Conservation (phyloP, 2,888 invertebrate species). For the Chrysopilus asiliformis region DNA sequence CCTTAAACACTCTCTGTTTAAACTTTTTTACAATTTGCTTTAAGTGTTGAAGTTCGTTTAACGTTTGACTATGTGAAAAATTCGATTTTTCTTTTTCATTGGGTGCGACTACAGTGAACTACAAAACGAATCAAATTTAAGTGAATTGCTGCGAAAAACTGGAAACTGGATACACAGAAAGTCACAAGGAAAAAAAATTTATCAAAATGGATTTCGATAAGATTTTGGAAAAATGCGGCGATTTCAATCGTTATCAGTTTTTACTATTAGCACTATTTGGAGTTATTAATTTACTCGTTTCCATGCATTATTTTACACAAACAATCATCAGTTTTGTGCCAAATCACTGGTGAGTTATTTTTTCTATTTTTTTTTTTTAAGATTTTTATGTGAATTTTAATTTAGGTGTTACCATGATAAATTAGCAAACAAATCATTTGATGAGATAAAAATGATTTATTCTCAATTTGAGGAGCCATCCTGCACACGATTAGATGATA, state of each 20-base stretch:
- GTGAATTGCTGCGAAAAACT: too few relatives aligned
- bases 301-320: slow-evolving; percentile 46
- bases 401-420: slow-evolving; percentile 32
- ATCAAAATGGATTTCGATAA: slow-evolving; percentile 32
- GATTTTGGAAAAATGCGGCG: slow-evolving; percentile 40
- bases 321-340: slow-evolving; percentile 44
- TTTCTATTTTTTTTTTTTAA: slow-evolving; percentile 19
- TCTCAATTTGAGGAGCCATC: slow-evolving; percentile 28
- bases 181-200: too few relatives aligned
- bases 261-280: slow-evolving; percentile 40
- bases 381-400: neutral
- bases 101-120: too few relatives aligned
- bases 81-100: too few relatives aligned
- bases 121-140: too few relatives aligned
- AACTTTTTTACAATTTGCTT: too few relatives aligned
- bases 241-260: slow-evolving; percentile 40
- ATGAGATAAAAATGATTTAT: slow-evolving; percentile 32
- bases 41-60: too few relatives aligned
- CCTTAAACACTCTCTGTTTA: too few relatives aligned
- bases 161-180: too few relatives aligned
- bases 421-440: slow-evolving; percentile 29
- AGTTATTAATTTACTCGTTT: slow-evolving; percentile 40
- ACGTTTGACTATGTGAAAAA: too few relatives aligned
- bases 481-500: slow-evolving; percentile 28
- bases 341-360: slow-evolving; percentile 32